Base-by-base conservation (phyloP, 2,113 vertebrate species). In the Leucosticte australis region DNA sequence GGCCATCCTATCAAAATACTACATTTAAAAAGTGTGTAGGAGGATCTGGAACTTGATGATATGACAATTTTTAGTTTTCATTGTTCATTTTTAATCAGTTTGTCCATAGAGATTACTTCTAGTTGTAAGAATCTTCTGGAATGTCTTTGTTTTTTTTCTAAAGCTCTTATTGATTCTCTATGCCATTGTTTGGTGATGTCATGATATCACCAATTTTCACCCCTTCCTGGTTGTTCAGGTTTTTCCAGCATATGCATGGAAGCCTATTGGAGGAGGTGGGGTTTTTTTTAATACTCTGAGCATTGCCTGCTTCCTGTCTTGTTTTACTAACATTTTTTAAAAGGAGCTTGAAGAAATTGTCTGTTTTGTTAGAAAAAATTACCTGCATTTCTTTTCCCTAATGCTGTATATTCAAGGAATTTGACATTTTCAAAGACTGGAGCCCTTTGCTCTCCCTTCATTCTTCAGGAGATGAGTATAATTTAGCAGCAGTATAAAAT, bases 21-120 rank as follows among this genome's bases (percentile, higher is more conserved):
- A 18, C 59, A 46, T 73, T 96, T 94, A 14, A 86, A 62, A 95
- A 35, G 23, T 53, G 20, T 52, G 82, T 90, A 64, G 90, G 86
- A 87, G 57, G 68, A 79, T 87, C 67, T 81, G 56, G 63, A 92
- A 83, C 35, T 68, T 93, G 62, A 89, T 90, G 73, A 81, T 80
- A 87, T 1, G 73, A 82, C 74, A 88, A 35, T 80, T 96, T 95
- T 76, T 60, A 73, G 30, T 92, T 53, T 30, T 81, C 10, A 53
- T 55, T 90, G 75, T 92, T 96, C 10, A 42, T 86, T 88, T 94
- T 81, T 77, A 83, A 90, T 94, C 50, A 65, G 7, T 75, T 91
- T 85, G 56, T 44, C 50, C 30, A 62, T 86, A 41, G 60, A 86
- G 68, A 62, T 65, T 71, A 22, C 31, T 91, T 94, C 8, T 63